These are phyloP conservation scores for Mormyrops attenuatus DNA, from an alignment of 2,797 vertebrate species.

Conservation along the genomic window DNA sequence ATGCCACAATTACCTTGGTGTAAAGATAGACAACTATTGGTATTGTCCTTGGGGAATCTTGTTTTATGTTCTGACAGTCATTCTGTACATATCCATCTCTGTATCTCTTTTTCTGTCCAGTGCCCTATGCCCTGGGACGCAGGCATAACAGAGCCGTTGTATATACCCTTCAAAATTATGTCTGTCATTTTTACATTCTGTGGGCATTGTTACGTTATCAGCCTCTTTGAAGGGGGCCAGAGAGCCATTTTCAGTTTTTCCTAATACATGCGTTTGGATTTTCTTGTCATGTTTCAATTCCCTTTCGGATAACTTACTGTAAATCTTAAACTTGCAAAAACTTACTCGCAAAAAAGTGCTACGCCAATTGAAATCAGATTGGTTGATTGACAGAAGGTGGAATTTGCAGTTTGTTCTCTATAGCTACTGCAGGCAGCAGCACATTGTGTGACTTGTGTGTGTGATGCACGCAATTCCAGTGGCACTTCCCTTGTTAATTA, in stretches of 20 bases:
- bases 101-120: background rate
- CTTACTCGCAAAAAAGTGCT: background rate
- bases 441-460: background rate
- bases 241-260: background rate
- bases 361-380: background rate
- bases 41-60: background rate
- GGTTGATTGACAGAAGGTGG: background rate
- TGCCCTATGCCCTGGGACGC: background rate
- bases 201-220: background rate
- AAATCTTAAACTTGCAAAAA: background rate
- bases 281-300: background rate
- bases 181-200: background rate
- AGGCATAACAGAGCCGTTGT: background rate
- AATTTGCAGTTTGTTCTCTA: background rate
- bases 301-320: background rate
- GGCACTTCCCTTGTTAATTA: background rate
- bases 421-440: background rate
- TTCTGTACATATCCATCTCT: background rate
- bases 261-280: background rate
- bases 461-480: background rate
- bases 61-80: background rate
- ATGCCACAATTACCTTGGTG: background rate
- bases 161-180: background rate
- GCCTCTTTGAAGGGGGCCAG: background rate
- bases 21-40: background rate